Evolutionary conservation across 2,888 invertebrate genomes (phyloP).

Genomic region (Zelleria hepariella): DNA sequence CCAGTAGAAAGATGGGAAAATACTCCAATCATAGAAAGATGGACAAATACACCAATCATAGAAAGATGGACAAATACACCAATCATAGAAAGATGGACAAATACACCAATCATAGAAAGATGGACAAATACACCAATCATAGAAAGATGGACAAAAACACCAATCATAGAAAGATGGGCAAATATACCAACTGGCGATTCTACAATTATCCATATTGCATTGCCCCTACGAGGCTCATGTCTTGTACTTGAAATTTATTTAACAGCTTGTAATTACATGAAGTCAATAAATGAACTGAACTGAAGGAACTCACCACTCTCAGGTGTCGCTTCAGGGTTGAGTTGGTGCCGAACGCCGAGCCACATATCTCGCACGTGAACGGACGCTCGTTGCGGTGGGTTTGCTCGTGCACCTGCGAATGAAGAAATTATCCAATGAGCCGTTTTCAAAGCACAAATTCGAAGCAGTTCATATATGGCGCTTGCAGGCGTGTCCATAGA

Average conservation of each 20-base stretch:
- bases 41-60: background rate
- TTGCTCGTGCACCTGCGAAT: slow-evolving; percentile 48
- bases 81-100: background rate
- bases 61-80: background rate
- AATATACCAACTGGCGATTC: no score
- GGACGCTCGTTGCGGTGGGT: slow-evolving; percentile 60
- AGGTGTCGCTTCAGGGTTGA: slow-evolving; percentile 57
- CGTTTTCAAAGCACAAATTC: no score
- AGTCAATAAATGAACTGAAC: no score
- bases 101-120: background rate
- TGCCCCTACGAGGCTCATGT: no score
- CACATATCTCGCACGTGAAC: slow-evolving; percentile 50
- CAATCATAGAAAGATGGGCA: no score
- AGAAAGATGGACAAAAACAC: background rate
- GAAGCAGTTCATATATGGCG: background rate
- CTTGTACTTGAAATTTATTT: no score
- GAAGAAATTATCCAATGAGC: background rate
- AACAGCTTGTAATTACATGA: no score
- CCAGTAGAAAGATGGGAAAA: background rate
- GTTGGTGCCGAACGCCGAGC: slow-evolving; percentile 53
- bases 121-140: background rate
- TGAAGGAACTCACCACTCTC: slow-evolving; percentile 48
- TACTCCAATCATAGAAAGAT: background rate
- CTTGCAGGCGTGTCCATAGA: no score
- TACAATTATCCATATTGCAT: no score